These are phyloP conservation scores for Metalampra italica DNA, from an alignment of 2,888 invertebrate genomes.

Conservation along the genomic window DNA sequence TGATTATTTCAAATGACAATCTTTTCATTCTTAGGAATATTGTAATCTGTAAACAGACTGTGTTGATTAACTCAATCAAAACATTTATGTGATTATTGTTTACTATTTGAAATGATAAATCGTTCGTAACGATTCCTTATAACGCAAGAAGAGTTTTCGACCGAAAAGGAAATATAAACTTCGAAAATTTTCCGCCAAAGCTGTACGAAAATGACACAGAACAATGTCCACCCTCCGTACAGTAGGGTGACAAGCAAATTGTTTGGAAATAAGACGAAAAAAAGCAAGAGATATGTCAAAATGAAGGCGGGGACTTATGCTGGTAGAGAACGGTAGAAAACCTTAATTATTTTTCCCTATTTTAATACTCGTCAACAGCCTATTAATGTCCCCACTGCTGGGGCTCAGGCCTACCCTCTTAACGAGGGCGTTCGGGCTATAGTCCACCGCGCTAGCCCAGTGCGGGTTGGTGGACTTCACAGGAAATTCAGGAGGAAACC, in stretches of 20 bases:
- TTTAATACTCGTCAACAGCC: no score
- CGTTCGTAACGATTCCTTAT: not conserved
- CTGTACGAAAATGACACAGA: constrained; percentile 52
- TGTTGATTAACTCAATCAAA: not conserved
- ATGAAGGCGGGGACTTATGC: constrained; percentile 57
- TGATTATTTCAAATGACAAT: not conserved
- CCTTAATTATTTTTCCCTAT: no score
- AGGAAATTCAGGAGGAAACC: no score
- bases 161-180: not conserved
- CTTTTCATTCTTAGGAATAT: not conserved
- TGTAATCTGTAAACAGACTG: not conserved
- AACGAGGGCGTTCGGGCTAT: no score
- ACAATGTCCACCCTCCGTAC: constrained; percentile 50
- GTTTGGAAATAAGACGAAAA: constrained; percentile 67
- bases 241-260: constrained; percentile 56
- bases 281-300: constrained; percentile 52
- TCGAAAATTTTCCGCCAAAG: not conserved
- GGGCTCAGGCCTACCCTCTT: no score
- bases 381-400: no score
- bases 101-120: not conserved
- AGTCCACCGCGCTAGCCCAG: no score
- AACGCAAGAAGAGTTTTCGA: not conserved
- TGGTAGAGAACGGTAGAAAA: constrained; percentile 59
- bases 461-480: no score
- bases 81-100: not conserved